Evolutionary conservation across 2,113 vertebrate genomes (phyloP).

Genomic region (Semicossyphus pulcher): DNA sequence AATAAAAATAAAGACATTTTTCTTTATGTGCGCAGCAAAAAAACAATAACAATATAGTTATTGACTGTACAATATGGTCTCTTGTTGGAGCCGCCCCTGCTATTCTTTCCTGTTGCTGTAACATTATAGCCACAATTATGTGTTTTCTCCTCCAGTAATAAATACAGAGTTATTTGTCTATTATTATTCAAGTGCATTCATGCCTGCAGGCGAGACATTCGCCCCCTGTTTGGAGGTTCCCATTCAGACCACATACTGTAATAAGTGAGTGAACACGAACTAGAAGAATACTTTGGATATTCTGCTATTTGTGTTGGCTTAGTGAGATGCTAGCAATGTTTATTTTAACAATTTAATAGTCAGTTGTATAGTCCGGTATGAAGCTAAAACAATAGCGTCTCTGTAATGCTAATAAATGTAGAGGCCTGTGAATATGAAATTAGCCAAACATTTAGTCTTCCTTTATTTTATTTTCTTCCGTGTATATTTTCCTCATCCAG

Average conservation of each 20-base stretch:
- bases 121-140: conserved; percentile 14
- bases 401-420: conserved; percentile 9
- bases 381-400: conserved; percentile 36
- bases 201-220: conserved; percentile 23
- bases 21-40: neutral
- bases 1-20: no score
- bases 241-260: conserved; percentile 37
- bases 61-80: conserved; percentile 11
- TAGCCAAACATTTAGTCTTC: conserved; percentile 12
- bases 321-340: conserved; percentile 5
- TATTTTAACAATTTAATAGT: conserved; percentile 36
- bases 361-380: neutral
- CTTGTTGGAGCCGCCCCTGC: conserved; percentile 27
- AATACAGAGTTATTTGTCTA: conserved; percentile 42
- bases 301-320: conserved; percentile 44
- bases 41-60: conserved; percentile 19
- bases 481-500: conserved; percentile 22
- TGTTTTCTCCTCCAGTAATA: conserved; percentile 18
- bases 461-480: conserved; percentile 20
- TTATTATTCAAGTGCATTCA: conserved; percentile 37
- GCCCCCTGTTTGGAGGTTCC: conserved; percentile 30
- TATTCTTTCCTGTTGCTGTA: conserved; percentile 1
- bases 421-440: conserved; percentile 13
- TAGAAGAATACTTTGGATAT: conserved; percentile 40
- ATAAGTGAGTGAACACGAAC: conserved; percentile 11